A percentile compares a stretch with the other conserved stretches of the same genome.
Conservation (phyloP, 2,888 invertebrate species). For the Parnassius smintheus region DNA sequence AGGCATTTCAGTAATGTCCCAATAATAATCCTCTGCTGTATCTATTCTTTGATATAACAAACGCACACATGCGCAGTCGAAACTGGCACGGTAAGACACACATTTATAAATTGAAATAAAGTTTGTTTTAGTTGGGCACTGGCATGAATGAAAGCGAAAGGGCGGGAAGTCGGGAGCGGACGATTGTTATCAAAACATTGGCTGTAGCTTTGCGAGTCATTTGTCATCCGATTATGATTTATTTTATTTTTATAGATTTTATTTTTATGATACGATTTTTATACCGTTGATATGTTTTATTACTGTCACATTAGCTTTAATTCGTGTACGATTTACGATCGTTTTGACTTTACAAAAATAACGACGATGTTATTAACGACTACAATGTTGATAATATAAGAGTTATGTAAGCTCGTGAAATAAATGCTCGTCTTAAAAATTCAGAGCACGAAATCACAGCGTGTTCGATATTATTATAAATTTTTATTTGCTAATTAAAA, state of each 20-base stretch:
- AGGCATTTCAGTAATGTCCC: constrained; percentile 29
- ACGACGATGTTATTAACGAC: too few relatives aligned
- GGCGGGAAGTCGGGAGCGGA: constrained; percentile 40
- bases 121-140: constrained; percentile 79
- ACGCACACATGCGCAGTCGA: constrained; percentile 68
- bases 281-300: too few relatives aligned
- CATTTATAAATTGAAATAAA: constrained; percentile 76
- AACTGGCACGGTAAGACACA: constrained; percentile 56
- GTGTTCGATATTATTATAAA: too few relatives aligned
- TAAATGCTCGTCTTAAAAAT: too few relatives aligned
- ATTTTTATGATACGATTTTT: not conserved
- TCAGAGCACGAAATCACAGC: too few relatives aligned
- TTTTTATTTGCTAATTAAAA: too few relatives aligned
- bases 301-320: not conserved
- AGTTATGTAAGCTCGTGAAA: too few relatives aligned
- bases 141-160: constrained; percentile 77
- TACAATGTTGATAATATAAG: too few relatives aligned
- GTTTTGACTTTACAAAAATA: too few relatives aligned
- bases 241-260: constrained; percentile 6
- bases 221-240: constrained; percentile 19
- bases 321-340: not conserved
- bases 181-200: constrained; percentile 67
- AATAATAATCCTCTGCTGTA: constrained; percentile 10
- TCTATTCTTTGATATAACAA: constrained; percentile 48
- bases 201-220: constrained; percentile 25